Evolutionary conservation across 1,140 invertebrate species (phyloP).

Genomic region (Cotesia glomerata): DNA sequence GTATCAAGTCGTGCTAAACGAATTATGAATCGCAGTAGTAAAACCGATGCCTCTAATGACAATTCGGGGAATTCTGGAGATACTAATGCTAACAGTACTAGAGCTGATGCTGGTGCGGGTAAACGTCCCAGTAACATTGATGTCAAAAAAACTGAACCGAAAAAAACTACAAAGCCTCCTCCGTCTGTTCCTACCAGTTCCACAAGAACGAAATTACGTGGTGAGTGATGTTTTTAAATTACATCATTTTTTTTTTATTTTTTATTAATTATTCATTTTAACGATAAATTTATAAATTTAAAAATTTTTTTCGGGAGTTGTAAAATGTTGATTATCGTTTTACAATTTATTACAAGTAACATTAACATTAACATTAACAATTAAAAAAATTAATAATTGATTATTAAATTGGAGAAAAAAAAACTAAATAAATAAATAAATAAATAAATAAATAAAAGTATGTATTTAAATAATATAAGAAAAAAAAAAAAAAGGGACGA

Average conservation of each 20-base stretch:
- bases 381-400: too few species aligned
- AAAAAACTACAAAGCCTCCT: constrained; percentile 24
- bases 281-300: not conserved
- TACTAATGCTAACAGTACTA: constrained; percentile 25
- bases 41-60: constrained; percentile 27
- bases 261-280: not conserved
- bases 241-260: constrained; percentile 9
- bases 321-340: too few species aligned
- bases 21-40: constrained; percentile 48
- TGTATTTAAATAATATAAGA: not conserved
- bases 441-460: too few species aligned
- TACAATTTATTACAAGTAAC: not conserved
- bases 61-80: constrained; percentile 32
- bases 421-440: not conserved
- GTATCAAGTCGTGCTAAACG: constrained; percentile 56
- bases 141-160: constrained; percentile 30
- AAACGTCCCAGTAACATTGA: too few species aligned
- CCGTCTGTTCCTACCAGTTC: constrained; percentile 24
- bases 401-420: too few species aligned
- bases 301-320: not conserved
- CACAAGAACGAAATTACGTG: constrained; percentile 33
- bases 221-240: constrained; percentile 28
- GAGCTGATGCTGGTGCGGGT: not conserved
- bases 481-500: constrained; percentile 4
- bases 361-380: not conserved